Evolutionary conservation across 2,113 vertebrate species (phyloP).

Genomic region (Orientallactaga bullata): DNA sequence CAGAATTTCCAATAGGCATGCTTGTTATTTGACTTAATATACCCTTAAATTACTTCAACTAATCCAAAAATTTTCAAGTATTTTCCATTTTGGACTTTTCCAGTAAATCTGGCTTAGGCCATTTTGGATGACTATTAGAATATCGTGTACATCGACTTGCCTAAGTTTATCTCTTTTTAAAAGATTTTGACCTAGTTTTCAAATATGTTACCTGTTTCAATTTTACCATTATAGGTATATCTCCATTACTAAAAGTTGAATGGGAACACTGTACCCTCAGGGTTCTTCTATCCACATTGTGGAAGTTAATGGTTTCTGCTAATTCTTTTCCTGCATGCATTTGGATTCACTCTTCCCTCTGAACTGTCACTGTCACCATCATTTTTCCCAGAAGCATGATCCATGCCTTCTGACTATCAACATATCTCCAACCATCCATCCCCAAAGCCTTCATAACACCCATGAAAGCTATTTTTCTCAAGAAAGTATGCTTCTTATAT

Average conservation of each 20-base stretch:
- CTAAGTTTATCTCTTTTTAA: not conserved
- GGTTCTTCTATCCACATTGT: not conserved
- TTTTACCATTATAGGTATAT: not conserved
- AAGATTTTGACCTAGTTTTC: not conserved
- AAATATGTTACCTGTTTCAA: not conserved
- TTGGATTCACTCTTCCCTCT: not conserved
- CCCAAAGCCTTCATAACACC: not conserved
- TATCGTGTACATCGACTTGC: not conserved
- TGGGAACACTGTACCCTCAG: not conserved
- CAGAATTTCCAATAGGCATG: not conserved
- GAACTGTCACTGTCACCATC: not conserved
- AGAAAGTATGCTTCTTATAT: not conserved
- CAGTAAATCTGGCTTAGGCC: not conserved
- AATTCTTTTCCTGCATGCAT: not conserved
- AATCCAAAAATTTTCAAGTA: not conserved
- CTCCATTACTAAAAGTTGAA: not conserved
- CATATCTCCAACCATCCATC: too few relatives aligned
- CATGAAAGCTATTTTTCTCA: not conserved
- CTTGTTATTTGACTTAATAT: not conserved
- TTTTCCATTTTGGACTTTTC: not conserved
- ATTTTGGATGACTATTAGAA: not conserved
- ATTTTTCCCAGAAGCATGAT: not conserved
- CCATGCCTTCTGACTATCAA: not conserved
- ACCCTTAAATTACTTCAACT: not conserved
- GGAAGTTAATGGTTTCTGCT: not conserved